Base-by-base conservation (phyloP, 1,140 invertebrate species). In the Idris sp. region DNA sequence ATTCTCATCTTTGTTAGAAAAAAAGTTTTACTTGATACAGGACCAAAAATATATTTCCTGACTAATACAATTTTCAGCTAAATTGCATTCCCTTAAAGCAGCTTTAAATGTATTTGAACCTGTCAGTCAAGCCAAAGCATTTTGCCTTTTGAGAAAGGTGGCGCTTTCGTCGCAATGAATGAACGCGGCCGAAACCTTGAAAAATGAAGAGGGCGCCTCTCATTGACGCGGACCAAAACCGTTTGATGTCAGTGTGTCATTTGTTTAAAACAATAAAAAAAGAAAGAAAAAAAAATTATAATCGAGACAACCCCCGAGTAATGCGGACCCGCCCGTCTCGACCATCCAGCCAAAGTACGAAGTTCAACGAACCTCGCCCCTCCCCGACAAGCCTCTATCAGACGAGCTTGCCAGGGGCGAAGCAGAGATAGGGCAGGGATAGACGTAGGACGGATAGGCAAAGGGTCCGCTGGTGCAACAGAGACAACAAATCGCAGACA, bases 351-450 rank as follows among this genome's bases (percentile, higher is more conserved):
- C 65, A 51, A 56, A 58, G 67, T 53, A 59, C 59, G 44, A 54
- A 64, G 73, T 75, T 75, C 73, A 69, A 75, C 73, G 73, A 75
- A 69, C 73, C 65, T 54, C 53, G 61, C 65, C 65, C 73, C 49
- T 25, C 41, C 44, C 33, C 58, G 43, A 22, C 33, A n/a, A n/a
- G 28, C 31, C 33, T 69, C 73, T 53, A 69, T 61, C 73, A 69
- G 73, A 75, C 73, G 53, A 69, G 73, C 73, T 65, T 62, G 53
- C 59, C 53, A 69, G 58, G 73, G 72, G 44, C 65, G 58, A 58
- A 69, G n/a, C 56, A 69, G 64, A 67, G 43, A 67, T 54, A 59
- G 61, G 44, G 54, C 48, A 73, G 49, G 62, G 58, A 73, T 64
- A 73, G 58, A 65, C 69, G 40, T 68, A 59, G 59, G 59, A 73